These are phyloP conservation scores for Agrochola litura DNA, from an alignment of 2,888 invertebrate genomes.

Conservation along the genomic window DNA sequence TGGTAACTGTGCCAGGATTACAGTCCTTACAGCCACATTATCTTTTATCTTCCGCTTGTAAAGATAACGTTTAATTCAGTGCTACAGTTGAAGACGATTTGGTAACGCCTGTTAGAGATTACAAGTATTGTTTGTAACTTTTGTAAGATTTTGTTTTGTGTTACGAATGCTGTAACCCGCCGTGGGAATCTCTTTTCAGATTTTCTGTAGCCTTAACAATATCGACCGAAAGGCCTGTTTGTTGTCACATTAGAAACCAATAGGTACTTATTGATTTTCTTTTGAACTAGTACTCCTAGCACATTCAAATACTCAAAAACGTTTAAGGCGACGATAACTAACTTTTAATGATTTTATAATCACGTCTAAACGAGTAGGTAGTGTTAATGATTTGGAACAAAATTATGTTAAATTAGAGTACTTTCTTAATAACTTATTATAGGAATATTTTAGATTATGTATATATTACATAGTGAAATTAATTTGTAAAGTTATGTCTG, in stretches of 20 bases:
- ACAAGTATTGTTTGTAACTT: conserved; percentile 7
- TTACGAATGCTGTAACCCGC: neutral
- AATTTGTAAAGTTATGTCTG: too few species aligned
- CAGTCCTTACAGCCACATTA: conserved; percentile 6
- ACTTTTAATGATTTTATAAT: too few species aligned
- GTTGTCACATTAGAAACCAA: neutral
- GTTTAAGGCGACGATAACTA: neutral
- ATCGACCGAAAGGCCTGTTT: neutral
- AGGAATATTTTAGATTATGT: too few species aligned
- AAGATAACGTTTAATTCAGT: conserved; percentile 4
- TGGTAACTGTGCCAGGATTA: conserved; percentile 2
- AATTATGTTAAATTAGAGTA: too few species aligned
- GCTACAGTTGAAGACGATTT: neutral
- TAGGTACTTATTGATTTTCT: neutral
- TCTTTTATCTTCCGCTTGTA: conserved; percentile 18
- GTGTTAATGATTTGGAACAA: too few species aligned
- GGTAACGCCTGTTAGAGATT: neutral
- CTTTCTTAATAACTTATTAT: too few species aligned
- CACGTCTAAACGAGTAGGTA: too few species aligned
- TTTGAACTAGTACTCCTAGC: neutral
- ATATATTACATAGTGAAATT: too few species aligned
- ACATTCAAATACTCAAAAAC: neutral
- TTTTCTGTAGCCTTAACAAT: neutral
- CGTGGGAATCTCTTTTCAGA: neutral
- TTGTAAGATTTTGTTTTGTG: neutral